These are phyloP conservation scores for Ditula angustiorana DNA, from an alignment of 2,888 invertebrate species.

Conservation along the genomic window DNA sequence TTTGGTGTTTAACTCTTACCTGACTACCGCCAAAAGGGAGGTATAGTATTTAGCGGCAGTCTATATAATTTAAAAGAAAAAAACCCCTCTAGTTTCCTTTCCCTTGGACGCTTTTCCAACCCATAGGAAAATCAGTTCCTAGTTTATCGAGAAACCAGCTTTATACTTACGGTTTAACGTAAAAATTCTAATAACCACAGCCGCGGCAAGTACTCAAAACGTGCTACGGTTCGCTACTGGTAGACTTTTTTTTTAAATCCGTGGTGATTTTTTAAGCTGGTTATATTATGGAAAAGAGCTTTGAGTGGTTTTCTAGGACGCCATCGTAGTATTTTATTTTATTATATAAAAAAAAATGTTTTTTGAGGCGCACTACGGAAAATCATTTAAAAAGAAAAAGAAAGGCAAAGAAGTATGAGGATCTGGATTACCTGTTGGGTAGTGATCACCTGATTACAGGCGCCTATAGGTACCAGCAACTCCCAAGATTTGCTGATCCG, in stretches of 20 bases:
- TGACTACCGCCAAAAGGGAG: no score
- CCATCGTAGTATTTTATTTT: constrained; percentile 5
- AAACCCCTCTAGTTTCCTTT: constrained; percentile 1
- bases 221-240: constrained; percentile 51
- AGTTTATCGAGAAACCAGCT: constrained; percentile 58
- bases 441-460: no score
- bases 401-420: no score
- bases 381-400: neutral
- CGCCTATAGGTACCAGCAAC: no score
- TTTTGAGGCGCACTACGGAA: neutral
- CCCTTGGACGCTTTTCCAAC: constrained; percentile 51
- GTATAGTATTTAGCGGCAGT: no score
- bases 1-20: no score
- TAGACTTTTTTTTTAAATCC: constrained; percentile 50
- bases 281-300: constrained; percentile 17
- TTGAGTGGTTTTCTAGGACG: constrained; percentile 21
- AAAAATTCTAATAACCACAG: constrained; percentile 48
- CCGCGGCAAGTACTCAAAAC: constrained; percentile 56
- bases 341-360: constrained; percentile 19
- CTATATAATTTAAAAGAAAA: no score
- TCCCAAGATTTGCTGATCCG: no score
- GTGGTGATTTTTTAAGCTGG: constrained; percentile 25
- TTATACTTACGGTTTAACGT: constrained; percentile 50
- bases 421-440: no score
- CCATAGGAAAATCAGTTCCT: constrained; percentile 54